phyloP scores from a whole-genome alignment of 2,797 vertebrate genomes.

The Adelosebastes latens region DNA sequence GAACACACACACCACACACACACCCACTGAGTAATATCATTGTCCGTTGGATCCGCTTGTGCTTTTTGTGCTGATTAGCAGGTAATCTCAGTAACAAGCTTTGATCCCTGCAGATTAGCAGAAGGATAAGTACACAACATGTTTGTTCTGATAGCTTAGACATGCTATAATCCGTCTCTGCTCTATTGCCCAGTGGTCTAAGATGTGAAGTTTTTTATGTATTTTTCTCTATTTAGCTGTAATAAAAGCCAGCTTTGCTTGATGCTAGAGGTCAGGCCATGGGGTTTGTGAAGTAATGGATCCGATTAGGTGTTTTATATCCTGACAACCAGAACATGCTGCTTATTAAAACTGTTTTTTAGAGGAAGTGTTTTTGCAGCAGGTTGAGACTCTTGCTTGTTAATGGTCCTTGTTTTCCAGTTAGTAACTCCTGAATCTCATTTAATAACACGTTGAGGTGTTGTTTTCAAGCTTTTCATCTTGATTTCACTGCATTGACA shows the following conservation, averaged over 20 bases:
- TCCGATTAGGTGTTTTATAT: slow-evolving; percentile 33
- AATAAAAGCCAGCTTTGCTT: slow-evolving; percentile 38
- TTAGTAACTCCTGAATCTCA: slow-evolving; percentile 19
- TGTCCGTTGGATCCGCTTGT: slow-evolving; percentile 65
- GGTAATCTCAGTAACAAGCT: slow-evolving; percentile 86
- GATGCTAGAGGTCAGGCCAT: slow-evolving; percentile 25
- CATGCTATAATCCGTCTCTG: slow-evolving; percentile 56
- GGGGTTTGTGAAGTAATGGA: slow-evolving; percentile 41
- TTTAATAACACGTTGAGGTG: slow-evolving; percentile 32
- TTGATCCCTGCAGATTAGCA: slow-evolving; percentile 78
- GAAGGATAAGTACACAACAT: slow-evolving; percentile 74
- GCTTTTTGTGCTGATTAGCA: slow-evolving; percentile 88
- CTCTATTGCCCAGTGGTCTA: slow-evolving; percentile 43
- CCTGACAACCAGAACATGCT: slow-evolving; percentile 1
- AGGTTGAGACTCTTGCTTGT: slow-evolving; percentile 2
- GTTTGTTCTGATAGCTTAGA: slow-evolving; percentile 68
- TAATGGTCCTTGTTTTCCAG: slow-evolving; percentile 28
- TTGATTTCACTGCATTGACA: slow-evolving; percentile 34
- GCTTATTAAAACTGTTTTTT: slow-evolving; percentile 29
- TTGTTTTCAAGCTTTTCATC: slow-evolving; percentile 32
- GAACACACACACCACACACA: slow-evolving; percentile 31
- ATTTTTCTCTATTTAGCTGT: slow-evolving; percentile 36
- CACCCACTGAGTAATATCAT: slow-evolving; percentile 49
- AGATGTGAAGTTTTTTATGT: slow-evolving; percentile 35
- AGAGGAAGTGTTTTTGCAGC: slow-evolving; percentile 13